phyloP scores from a whole-genome alignment of 2,888 invertebrate genomes.

The Heliconius ethilla region DNA sequence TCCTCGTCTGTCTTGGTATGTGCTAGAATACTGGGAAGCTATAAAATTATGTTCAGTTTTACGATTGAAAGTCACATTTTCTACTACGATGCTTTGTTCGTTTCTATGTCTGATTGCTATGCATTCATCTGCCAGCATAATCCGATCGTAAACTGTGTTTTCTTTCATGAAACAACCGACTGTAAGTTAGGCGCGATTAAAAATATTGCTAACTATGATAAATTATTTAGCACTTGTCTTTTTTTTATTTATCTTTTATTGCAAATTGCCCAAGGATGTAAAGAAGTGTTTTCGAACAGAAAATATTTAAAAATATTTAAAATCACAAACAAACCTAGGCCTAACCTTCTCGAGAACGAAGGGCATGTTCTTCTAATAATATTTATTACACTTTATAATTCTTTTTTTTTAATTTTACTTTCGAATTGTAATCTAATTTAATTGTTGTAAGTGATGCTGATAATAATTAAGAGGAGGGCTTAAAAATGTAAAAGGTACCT shows the following conservation, averaged over 20 bases:
- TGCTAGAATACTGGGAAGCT: constrained; percentile 64
- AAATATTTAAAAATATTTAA: neutral
- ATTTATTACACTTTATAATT: neutral
- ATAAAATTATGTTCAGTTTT: constrained; percentile 74
- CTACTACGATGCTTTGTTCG: constrained; percentile 76
- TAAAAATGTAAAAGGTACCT: neutral
- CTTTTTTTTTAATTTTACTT: neutral
- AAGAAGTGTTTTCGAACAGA: neutral
- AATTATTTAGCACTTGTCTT: neutral
- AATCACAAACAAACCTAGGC: neutral
- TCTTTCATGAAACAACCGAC: constrained; percentile 63
- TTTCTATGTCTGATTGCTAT: constrained; percentile 71
- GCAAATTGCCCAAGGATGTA: neutral
- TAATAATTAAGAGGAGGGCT: neutral
- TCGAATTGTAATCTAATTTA: neutral
- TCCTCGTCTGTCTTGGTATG: constrained; percentile 56
- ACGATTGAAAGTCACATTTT: constrained; percentile 78
- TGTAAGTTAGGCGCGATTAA: constrained; percentile 40
- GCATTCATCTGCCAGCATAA: constrained; percentile 75
- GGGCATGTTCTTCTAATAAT: neutral
- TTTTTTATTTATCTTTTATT: neutral
- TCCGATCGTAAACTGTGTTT: constrained; percentile 72
- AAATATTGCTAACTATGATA: neutral
- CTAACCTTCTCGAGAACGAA: neutral
- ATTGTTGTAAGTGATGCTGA: too few relatives aligned